These are phyloP conservation scores for Falcunculus frontatus DNA, from an alignment of 2,113 vertebrate species.

Conservation along the genomic window DNA sequence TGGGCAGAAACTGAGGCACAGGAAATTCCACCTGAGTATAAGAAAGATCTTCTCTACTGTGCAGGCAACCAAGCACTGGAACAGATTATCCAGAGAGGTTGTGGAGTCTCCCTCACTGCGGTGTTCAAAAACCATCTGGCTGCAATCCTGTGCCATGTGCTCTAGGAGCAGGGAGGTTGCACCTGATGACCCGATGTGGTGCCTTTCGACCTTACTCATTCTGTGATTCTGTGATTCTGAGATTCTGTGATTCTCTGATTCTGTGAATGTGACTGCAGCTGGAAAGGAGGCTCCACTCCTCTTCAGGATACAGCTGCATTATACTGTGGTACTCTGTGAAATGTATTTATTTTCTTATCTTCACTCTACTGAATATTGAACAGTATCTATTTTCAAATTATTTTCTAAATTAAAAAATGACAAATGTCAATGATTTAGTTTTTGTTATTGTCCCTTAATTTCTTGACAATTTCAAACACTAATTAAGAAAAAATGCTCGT, in stretches of 20 bases:
- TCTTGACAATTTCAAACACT: not conserved
- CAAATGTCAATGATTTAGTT: not conserved
- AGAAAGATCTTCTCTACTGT: not conserved
- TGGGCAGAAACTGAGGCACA: not conserved
- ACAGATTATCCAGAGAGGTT: not conserved
- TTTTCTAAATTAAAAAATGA: not conserved
- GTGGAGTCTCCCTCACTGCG: not conserved
- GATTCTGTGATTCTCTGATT: not conserved
- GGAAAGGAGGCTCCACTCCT: not conserved
- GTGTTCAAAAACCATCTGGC: not conserved
- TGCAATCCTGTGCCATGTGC: not conserved
- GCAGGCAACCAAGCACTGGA: not conserved
- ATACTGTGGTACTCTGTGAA: not conserved
- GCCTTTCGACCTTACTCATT: not conserved
- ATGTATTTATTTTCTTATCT: not conserved
- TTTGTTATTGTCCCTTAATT: not conserved
- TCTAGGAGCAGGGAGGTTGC: not conserved
- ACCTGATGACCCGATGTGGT: rapidly evolving
- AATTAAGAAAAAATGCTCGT: not conserved
- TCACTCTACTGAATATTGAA: not conserved
- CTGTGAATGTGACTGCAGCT: not conserved
- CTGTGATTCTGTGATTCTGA: not conserved
- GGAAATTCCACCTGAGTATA: not conserved
- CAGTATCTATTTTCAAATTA: not conserved
- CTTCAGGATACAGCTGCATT: not conserved